Percentiles rank a stretch among this genome's conserved stretches.
These are phyloP conservation scores for Seira sanloemensis DNA, from an alignment of 2,888 invertebrate genomes.

Conservation along the genomic window DNA sequence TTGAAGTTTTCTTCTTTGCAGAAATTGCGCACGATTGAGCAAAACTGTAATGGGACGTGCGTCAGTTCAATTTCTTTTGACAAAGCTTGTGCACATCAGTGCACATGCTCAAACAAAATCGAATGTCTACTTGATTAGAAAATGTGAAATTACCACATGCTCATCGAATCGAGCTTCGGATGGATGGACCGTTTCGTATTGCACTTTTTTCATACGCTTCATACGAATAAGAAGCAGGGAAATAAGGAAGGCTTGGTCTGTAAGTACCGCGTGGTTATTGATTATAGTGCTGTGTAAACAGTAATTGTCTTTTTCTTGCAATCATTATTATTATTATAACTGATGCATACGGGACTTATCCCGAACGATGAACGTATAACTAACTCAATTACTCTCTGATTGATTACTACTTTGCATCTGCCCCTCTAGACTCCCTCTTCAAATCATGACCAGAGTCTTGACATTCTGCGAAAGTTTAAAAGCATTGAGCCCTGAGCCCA, in stretches of 20 bases:
- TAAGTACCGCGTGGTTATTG: conserved; percentile 31
- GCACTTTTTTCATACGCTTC: not conserved
- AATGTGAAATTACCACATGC: not conserved
- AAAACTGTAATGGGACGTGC: conserved; percentile 16
- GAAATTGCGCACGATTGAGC: not conserved
- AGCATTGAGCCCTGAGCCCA: not conserved
- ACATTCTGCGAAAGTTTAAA: not conserved
- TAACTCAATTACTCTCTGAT: conserved; percentile 53
- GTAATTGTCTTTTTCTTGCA: conserved; percentile 25
- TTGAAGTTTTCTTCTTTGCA: conserved; percentile 24
- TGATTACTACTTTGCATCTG: conserved; percentile 46
- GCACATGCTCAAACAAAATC: conserved; percentile 12
- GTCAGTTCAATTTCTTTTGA: conserved; percentile 22
- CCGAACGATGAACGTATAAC: conserved; percentile 24
- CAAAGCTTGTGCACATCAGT: too few species aligned
- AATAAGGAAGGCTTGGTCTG: conserved; percentile 20
- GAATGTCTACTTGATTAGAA: conserved; percentile 13
- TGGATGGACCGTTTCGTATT: not conserved
- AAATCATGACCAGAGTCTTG: not conserved
- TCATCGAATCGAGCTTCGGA: not conserved
- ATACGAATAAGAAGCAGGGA: not conserved
- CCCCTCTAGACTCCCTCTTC: not conserved
- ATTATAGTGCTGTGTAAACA: conserved; percentile 39
- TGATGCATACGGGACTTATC: conserved; percentile 17
- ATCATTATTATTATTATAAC: conserved; percentile 52